Base-by-base conservation (phyloP, 2,797 vertebrate species). In the Danio tinwini region DNA sequence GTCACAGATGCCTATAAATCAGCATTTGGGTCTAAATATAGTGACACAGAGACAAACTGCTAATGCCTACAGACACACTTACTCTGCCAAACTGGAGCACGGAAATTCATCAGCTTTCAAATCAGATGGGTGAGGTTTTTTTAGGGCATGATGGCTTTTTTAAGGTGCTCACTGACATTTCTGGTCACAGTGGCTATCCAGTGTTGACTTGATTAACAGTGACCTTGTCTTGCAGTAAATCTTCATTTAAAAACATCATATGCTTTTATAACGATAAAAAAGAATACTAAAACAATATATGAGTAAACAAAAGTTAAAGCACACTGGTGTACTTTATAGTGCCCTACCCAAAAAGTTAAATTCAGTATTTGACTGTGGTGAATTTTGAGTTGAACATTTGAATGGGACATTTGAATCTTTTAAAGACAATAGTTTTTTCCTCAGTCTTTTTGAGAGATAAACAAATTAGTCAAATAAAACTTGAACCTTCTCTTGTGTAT, bases 331-430 rank as follows among this genome's bases (percentile, higher is more conserved):
- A 29, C 1, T 29, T 29, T 29, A 21, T 47, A 73, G 52, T 8
- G 13, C 2, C 52, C 40, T n/a, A n/a, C n/a, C 55, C 56, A 61
- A 12, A 59, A 14, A 74, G 75, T 62, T 63, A 39, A 50, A 63
- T 52, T 52, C 29, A 63, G 10, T 9, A 42, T 78, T 69, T 78
- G 76, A 42, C 70, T 78, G 39, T 1, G 56, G 68, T 1, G 8
- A 42, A 77, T 29, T 77, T 77, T 77, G 53, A 77, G 59, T 68
- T 37, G 1, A 17, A 50, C 21, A 77, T 77, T 77, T 77, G 75
- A 77, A 68, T 77, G 16, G 5, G 37, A 40, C 37, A 70, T 78
- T 70, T 70, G 56, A 52, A 78, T 78, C 5, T 78, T 78, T 53
- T 44, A 78, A 78, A 47, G 11, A 78, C 17, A 64, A 45, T 50